These are phyloP conservation scores for Prorops nasuta DNA, from an alignment of 1,140 invertebrate species.

Conservation along the genomic window DNA sequence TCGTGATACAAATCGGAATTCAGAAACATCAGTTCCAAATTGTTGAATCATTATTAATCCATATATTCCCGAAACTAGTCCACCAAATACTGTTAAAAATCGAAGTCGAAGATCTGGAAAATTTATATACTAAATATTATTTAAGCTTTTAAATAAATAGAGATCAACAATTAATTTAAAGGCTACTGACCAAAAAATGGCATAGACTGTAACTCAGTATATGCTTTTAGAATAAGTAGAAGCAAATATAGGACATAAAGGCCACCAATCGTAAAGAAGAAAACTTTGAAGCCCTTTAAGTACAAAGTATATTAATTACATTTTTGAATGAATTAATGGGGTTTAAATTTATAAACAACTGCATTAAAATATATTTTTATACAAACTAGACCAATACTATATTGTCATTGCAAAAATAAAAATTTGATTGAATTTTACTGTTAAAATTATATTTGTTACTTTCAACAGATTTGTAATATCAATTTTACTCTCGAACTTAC, in stretches of 20 bases:
- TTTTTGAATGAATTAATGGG: background rate
- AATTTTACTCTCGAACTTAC: constrained; percentile 59
- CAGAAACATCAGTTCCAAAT: constrained; percentile 84
- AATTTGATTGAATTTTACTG: no score
- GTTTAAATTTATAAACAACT: background rate
- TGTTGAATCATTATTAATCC: constrained; percentile 75
- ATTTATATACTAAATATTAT: constrained; percentile 10
- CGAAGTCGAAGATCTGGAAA: constrained; percentile 84
- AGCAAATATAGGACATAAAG: constrained; percentile 85
- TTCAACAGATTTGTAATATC: constrained; percentile 9
- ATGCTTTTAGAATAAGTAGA: constrained; percentile 83
- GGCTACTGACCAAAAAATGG: constrained; percentile 87
- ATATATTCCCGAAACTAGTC: constrained; percentile 78
- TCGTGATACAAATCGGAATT: constrained; percentile 91
- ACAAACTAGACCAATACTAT: no score
- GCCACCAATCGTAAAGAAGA: constrained; percentile 83
- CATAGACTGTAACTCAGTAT: constrained; percentile 93
- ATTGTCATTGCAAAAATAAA: background rate
- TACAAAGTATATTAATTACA: constrained; percentile 11
- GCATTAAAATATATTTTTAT: no score
- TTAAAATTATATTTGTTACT: constrained; percentile 4
- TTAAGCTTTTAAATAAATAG: background rate
- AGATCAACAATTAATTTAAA: background rate
- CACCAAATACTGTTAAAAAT: constrained; percentile 84
- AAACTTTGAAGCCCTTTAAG: constrained; percentile 78